These are phyloP conservation scores for Synanthedon vespiformis DNA, from an alignment of 2,888 invertebrate genomes.

Conservation along the genomic window DNA sequence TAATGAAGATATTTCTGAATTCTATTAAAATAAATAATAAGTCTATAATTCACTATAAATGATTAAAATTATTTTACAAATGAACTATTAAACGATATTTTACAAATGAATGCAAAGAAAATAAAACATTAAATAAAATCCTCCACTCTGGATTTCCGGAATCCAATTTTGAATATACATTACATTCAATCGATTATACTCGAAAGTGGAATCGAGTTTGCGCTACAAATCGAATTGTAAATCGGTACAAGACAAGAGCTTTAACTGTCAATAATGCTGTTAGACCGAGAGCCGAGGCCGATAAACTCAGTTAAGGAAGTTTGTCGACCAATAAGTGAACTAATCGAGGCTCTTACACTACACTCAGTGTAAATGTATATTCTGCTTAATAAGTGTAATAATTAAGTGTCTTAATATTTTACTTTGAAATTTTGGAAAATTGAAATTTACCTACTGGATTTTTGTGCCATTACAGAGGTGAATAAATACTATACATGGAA, in stretches of 20 bases:
- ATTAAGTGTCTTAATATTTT: no score
- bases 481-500: no score
- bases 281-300: conserved; percentile 30
- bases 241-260: conserved; percentile 39
- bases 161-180: conserved; percentile 10
- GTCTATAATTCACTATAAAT: no score
- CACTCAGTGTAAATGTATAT: background rate
- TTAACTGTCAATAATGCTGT: conserved; percentile 40
- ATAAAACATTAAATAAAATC: background rate
- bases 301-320: conserved; percentile 44
- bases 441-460: no score
- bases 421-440: no score
- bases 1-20: no score
- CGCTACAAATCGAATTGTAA: conserved; percentile 32
- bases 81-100: no score
- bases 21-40: no score
- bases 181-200: conserved; percentile 16
- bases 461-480: no score
- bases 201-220: conserved; percentile 8
- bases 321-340: conserved; percentile 44
- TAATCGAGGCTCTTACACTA: conserved; percentile 20
- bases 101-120: no score
- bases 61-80: no score
- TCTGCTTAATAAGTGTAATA: no score
- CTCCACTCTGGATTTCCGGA: conserved; percentile 1